Base-by-base conservation (phyloP, 2,113 vertebrate species). In the Piprites chloris region DNA sequence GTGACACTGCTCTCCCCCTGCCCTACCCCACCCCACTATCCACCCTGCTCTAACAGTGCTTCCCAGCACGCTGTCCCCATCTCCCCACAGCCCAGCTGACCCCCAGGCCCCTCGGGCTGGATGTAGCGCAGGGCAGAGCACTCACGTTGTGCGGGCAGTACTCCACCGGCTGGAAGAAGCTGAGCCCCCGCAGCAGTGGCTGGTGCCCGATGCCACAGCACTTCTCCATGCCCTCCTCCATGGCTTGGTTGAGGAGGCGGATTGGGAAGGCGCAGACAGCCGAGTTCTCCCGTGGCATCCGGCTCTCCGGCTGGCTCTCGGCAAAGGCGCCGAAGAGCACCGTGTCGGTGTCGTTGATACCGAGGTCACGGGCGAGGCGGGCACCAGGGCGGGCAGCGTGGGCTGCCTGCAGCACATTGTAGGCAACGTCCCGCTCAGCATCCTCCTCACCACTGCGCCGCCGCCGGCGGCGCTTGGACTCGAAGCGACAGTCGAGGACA, bases 221-320 rank as follows among this genome's bases (percentile, higher is more conserved):
- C 50, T 93, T 97, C 3, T 98, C 97, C 96, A 99, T 98, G 11
- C 99, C 99, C 5, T 98, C 81, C 14, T 97, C 97, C 11, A 99
- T 99, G 52, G 98, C 97, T 56, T 82, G 94, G 80, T 99, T 97
- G 73, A 99, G 97, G 17, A 97, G 96, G 82, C 74, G 91, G 63
- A 99, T 94, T 4, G 99, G 98, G 83, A 99, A 99, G 75, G 99
- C 99, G 0, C 99, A 99, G 63, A 99, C 97, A 0, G 99, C 99
- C 0, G 99, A 99, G 82, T 96, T 94, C 7, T 97, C 93, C 55
- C 55, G 96, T 0, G 97, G 97, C 46, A 81, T 76, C 2, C 95
- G 75, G 15, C 96, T 95, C 66, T 98, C 97, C 0, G 52, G 39
- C 14, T 55, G 78, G 7, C 98, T 98, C 47, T 98, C 95, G 0